phyloP scores from a whole-genome alignment of 2,113 vertebrate species.

The Panurus biarmicus region DNA sequence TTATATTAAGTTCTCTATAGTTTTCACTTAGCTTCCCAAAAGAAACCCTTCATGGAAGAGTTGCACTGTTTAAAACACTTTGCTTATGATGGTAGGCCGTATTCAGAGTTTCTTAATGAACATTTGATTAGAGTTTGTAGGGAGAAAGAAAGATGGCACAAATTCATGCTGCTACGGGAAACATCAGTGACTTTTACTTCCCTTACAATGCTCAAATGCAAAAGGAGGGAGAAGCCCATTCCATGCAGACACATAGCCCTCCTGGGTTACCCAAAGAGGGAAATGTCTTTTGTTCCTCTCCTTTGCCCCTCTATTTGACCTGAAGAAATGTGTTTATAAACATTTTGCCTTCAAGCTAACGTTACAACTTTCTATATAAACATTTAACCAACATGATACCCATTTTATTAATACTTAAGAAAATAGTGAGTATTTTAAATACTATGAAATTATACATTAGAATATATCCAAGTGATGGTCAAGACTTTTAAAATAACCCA shows the following conservation, averaged over 20 bases:
- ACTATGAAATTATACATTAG: neutral
- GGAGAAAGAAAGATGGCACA: neutral
- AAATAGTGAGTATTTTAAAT: neutral
- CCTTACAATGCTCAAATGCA: neutral
- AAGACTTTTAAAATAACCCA: neutral
- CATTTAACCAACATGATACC: neutral
- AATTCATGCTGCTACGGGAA: neutral
- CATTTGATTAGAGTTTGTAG: neutral
- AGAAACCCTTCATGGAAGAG: constrained; percentile 29
- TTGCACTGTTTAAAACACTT: neutral
- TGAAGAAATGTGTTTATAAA: neutral
- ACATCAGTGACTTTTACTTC: neutral
- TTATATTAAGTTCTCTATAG: neutral
- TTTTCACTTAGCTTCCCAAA: neutral
- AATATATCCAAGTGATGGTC: neutral
- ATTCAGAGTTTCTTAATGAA: neutral
- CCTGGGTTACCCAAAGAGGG: neutral
- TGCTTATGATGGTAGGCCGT: too few species aligned
- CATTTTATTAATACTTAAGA: neutral
- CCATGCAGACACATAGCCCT: neutral
- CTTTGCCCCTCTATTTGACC: neutral
- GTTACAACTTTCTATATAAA: neutral
- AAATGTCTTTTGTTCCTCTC: neutral
- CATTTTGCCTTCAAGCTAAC: neutral
- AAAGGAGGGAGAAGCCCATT: neutral